Percentiles rank a stretch among this genome's conserved stretches.
Conservation (phyloP, 2,888 invertebrate species). For the Dryadula phaetusa region DNA sequence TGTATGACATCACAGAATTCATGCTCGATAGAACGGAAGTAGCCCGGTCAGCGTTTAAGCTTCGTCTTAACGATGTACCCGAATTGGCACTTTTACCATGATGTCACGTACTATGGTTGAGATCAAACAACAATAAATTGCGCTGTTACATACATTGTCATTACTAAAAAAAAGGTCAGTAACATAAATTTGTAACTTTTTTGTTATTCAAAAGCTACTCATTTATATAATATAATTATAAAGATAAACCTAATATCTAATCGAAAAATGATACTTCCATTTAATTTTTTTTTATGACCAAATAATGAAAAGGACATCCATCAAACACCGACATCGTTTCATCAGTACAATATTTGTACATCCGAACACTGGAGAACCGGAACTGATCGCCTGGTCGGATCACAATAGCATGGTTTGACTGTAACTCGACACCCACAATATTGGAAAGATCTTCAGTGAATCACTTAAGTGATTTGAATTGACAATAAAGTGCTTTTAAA, state of each 20-base stretch:
- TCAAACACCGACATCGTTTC: slow-evolving; percentile 23
- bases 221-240: background rate
- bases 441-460: slow-evolving; percentile 27
- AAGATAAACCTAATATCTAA: background rate
- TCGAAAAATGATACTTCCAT: background rate
- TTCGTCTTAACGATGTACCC: slow-evolving; percentile 64
- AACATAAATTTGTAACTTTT: no score
- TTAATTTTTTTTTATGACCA: background rate
- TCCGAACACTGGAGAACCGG: slow-evolving; percentile 56
- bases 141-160: background rate
- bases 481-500: background rate
- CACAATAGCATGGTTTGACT: slow-evolving; percentile 71
- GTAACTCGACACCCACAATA: slow-evolving; percentile 69
- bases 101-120: slow-evolving; percentile 64
- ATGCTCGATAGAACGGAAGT: slow-evolving; percentile 66
- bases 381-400: slow-evolving; percentile 62
- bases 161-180: background rate
- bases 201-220: no score
- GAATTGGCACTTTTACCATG: slow-evolving; percentile 73
- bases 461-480: slow-evolving; percentile 11
- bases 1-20: slow-evolving; percentile 65
- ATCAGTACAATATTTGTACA: slow-evolving; percentile 40
- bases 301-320: slow-evolving; percentile 29
- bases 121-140: slow-evolving; percentile 20
- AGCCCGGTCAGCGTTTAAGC: slow-evolving; percentile 63